These are phyloP conservation scores for Simalia tracyae DNA, from an alignment of 2,797 vertebrate species.

Conservation along the genomic window DNA sequence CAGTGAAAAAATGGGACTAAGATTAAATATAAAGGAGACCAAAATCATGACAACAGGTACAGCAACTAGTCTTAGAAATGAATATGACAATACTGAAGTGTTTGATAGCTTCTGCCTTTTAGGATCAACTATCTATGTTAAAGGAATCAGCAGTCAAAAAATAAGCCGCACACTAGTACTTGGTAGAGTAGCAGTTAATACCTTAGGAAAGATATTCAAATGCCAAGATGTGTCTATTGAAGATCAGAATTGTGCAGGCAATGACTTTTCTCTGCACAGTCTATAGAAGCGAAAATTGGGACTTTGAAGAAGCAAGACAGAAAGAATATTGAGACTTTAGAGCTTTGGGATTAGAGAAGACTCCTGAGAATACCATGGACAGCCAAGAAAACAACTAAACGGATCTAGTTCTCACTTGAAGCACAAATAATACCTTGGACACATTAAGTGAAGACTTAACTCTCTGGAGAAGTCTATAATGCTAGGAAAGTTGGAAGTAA, in stretches of 20 bases:
- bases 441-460: not conserved
- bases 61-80: not conserved
- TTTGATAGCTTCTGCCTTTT: not conserved
- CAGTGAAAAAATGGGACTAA: not conserved
- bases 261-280: not conserved
- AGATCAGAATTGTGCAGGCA: not conserved
- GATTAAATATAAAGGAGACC: not conserved
- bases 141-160: not conserved
- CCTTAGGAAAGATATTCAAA: not conserved
- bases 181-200: not conserved
- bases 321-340: not conserved
- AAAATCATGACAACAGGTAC: not conserved
- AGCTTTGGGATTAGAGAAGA: not conserved
- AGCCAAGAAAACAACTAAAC: not conserved
- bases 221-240: not conserved
- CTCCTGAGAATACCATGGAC: not conserved
- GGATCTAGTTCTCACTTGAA: not conserved
- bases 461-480: too few relatives aligned
- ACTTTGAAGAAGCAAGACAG: not conserved
- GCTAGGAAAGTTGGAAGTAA: too few relatives aligned
- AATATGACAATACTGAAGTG: not conserved
- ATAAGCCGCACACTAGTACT: not conserved
- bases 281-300: not conserved
- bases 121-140: not conserved
- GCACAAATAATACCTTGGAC: not conserved